Base-by-base conservation (phyloP, 2,797 vertebrate genomes). In the Danio jaintianensis region DNA sequence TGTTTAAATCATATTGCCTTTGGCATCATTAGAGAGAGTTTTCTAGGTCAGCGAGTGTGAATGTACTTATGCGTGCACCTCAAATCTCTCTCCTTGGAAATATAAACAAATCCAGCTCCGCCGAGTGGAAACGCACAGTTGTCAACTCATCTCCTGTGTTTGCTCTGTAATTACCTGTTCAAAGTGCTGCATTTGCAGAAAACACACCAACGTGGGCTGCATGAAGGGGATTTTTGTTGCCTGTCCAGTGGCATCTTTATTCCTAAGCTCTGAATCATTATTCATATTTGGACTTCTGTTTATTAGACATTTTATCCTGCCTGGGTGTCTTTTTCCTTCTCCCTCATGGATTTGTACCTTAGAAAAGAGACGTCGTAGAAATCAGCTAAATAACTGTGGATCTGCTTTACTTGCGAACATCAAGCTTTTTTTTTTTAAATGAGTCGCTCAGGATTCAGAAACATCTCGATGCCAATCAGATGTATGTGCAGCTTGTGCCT, bases 51-150 rank as follows among this genome's bases (percentile, higher is more conserved):
- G 55, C 72, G 55, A 45, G 53, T 68, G 72, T 43, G 62, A 67
- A 62, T 43, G 47, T 68, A 70, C 69, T 58, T 76, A 74, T 20
- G 47, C 16, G 20, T 68, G 58, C 79, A 74, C 53, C 16, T 79
- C 36, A 64, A 76, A 66, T 55, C 68, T 56, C 47, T 77, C 38
- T 59, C 63, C 50, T 79, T 79, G 86, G 85, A 89, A 90, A 61
- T 68, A 79, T 69, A 91, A 89, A 90, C 88, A 92, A 91, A 90
- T 88, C 87, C 89, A 90, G 86, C 86, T 89, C 86, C 83, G 86
- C 83, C 64, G 55, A 86, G 84, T 89, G 85, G 88, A 91, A 91
- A 91, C 88, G 77, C 47, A n/a, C 12, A 83, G 85, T 84, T 92
- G 91, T 92, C 92, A 90, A 86, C 80, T 71, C 86, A 85, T 87